Percentiles rank a stretch among this genome's conserved stretches.
These are phyloP conservation scores for Trichogramma pretiosum DNA, from an alignment of 1,140 invertebrate genomes.

Conservation along the genomic window DNA sequence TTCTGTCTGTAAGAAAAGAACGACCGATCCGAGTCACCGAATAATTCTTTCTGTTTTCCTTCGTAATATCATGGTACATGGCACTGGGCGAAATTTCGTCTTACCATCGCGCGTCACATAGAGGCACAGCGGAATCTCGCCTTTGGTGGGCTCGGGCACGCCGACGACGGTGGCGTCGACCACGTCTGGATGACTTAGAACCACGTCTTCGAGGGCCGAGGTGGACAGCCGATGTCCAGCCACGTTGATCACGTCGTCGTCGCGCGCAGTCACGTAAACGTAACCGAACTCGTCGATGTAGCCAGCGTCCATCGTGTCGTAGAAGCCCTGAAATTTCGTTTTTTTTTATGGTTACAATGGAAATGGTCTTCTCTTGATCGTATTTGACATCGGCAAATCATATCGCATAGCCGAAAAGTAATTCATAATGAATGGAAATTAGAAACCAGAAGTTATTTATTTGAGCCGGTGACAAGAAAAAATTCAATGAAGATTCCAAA, in stretches of 20 bases:
- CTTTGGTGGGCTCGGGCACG: conserved; percentile 80
- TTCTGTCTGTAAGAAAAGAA: conserved; percentile 37
- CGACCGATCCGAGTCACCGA: too few relatives aligned
- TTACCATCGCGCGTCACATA: conserved; percentile 58
- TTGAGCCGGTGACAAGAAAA: too few relatives aligned
- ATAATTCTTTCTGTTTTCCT: too few relatives aligned
- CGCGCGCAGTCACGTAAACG: conserved; percentile 78
- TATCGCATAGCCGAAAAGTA: too few relatives aligned
- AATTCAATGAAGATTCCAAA: too few relatives aligned
- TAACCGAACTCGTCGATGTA: conserved; percentile 76
- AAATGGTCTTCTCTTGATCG: too few relatives aligned
- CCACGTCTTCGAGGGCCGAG: conserved; percentile 78
- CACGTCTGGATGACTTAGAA: conserved; percentile 71
- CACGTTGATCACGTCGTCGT: conserved; percentile 95
- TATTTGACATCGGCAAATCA: too few relatives aligned
- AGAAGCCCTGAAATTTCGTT: conserved; percentile 79
- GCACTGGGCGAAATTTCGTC: background rate
- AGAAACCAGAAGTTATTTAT: too few relatives aligned
- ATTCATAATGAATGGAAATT: too few relatives aligned
- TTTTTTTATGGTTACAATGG: too few relatives aligned
- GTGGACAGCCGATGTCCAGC: conserved; percentile 85
- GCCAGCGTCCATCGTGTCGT: conserved; percentile 92
- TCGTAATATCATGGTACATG: too few relatives aligned
- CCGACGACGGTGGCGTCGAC: conserved; percentile 81
- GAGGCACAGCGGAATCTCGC: conserved; percentile 79